Base-by-base conservation (phyloP, 2,888 invertebrate species). In the Amblyteles armatorius region DNA sequence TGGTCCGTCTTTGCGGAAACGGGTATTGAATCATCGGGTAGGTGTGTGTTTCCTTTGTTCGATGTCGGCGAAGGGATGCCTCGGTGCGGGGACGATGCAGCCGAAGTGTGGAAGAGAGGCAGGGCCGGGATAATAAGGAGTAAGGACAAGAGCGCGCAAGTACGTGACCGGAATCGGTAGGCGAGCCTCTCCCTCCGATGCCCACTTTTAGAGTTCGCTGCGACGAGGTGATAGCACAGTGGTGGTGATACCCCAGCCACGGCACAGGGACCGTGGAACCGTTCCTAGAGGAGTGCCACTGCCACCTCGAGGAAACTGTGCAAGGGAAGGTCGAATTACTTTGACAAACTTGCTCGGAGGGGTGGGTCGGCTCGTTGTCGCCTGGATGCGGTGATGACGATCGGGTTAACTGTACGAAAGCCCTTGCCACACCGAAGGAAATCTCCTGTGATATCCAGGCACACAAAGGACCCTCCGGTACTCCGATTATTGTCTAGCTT, bases 301-400 rank as follows among this genome's bases (percentile, higher is more conserved):
- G 77, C 72, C 72, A 44, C 40, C 65, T 48, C 60, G 79, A 55
- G 69, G 69, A 69, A 60, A 60, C 71, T 69, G 52, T 40, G 79
- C 67, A 80, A 79, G 83, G 88, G 89, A 89, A 87, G 86, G 88
- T 88, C 88, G 90, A 92, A 91, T 92, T 92, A 91, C 92, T 92
- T 92, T 91, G 91, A 92, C 92, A 91, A 92, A 92, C 90, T 92
- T 87, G 83, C 85, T 74, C 57, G 78, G 6, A 76, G 63, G 50
- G 44, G 29, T 19, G 36, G 84, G 86, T 86, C 83, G 86, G 87
- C 84, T 79, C 79, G 83, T 52, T 74, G 76, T 52, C 72, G 79
- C 72, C 60, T 67, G 71, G 60, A 69, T 78, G 63, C 71, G 40
- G 72, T 69, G 65, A 82, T 79, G 73, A 83, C 71, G 71, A 79